Base-by-base conservation (phyloP, 2,113 vertebrate genomes). In the Dromaius novaehollandiae region DNA sequence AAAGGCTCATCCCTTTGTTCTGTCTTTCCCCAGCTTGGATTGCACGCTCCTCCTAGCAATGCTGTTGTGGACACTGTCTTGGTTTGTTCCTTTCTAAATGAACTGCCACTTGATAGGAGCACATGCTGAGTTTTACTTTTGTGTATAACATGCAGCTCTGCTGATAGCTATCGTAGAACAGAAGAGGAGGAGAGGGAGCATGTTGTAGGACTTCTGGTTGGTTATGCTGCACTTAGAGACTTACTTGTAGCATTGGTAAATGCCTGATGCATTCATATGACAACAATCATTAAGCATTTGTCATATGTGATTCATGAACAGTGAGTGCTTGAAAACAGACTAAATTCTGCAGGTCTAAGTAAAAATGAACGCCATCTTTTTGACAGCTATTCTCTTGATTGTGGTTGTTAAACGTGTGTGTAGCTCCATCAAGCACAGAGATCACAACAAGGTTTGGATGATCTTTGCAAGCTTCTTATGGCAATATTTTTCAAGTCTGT, bases 321-420 rank as follows among this genome's bases (percentile, higher is more conserved):
- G 24, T 40, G 30, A 25, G 5, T 19, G 50, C 32, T 73, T 74
- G 32, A 44, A 89, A 66, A 6, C 66, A 74, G 25, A 74, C 12
- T 64, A 46, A 75, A 17, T 65, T 86, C 36, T 83, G 69, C 36
- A 93, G 44, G 38, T 88, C 19, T 61, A 92, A 96, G 93, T 86
- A 95, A 94, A 74, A 97, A 93, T 69, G 93, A 89, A 46, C 78
- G 11, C 38, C 40, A 17, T 95, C 22, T 51, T 95, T 93, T 90
- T 93, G 74, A 83, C 26, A 96, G 70, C 75, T 93, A 50, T 95
- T 36, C 58, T 95, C 55, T 91, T 82, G 81, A 94, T 94, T 71
- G 42, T 25, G 78, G 7, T 88, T 90, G 58, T 74, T 96, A 88
- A 94, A 94, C 65, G 44, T 71, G 55, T 83, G 86, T 92, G 48